Evolutionary conservation across 2,113 vertebrate species (phyloP).

Genomic region (Brachirus orientalis): DNA sequence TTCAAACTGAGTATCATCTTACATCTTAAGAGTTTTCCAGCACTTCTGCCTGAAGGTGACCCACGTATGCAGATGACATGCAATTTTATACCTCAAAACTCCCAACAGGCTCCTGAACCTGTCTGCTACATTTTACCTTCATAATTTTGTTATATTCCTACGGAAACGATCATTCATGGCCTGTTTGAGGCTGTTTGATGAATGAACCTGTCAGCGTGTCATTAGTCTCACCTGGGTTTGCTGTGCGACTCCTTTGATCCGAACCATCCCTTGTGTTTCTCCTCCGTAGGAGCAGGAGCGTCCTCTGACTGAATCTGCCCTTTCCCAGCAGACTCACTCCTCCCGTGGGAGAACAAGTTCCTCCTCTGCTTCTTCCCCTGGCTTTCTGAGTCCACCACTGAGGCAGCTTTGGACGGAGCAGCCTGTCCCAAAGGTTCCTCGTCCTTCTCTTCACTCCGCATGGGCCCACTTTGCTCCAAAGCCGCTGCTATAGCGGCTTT

Average conservation of each 20-base stretch:
- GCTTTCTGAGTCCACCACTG: constrained; percentile 28
- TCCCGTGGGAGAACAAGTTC: constrained; percentile 82
- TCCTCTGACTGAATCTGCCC: constrained; percentile 68
- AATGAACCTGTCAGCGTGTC: constrained; percentile 11
- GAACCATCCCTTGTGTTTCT: constrained; percentile 88
- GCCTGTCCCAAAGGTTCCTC: constrained; percentile 39
- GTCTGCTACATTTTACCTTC: neutral
- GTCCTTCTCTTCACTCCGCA: constrained; percentile 52
- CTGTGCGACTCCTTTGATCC: constrained; percentile 87
- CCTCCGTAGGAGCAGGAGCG: constrained; percentile 64
- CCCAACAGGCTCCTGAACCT: neutral
- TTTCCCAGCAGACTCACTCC: constrained; percentile 62
- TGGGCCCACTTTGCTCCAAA: constrained; percentile 77
- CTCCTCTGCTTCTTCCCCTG: constrained; percentile 81
- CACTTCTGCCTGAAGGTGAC: too few species aligned
- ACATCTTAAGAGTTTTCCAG: too few species aligned
- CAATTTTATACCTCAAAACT: constrained; percentile 2
- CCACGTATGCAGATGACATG: too few species aligned
- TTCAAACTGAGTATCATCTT: too few species aligned
- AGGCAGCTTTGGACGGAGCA: neutral
- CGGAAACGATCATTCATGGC: neutral
- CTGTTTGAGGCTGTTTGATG: constrained; percentile 6
- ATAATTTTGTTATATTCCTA: constrained; percentile 3
- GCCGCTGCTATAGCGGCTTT: constrained; percentile 83
- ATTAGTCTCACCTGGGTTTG: constrained; percentile 90